These are phyloP conservation scores for Pteropus rufus DNA, from an alignment of 2,797 vertebrate species.

Conservation along the genomic window DNA sequence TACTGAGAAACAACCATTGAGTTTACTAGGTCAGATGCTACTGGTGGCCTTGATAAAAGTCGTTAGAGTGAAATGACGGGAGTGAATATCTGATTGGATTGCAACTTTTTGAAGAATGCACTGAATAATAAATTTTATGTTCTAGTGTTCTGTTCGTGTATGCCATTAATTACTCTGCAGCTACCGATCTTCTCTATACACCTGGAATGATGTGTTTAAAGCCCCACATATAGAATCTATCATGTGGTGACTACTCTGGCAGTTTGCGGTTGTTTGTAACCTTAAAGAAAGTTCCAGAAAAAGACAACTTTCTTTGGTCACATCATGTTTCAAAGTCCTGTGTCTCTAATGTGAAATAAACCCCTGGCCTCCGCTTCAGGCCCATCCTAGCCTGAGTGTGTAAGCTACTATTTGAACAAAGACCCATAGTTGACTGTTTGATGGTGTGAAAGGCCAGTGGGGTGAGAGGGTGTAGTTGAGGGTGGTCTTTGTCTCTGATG, in stretches of 20 bases:
- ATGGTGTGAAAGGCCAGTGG: accelerated
- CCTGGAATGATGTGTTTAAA: neutral
- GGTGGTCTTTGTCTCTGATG: too few relatives aligned
- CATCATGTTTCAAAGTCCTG: neutral
- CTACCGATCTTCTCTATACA: neutral
- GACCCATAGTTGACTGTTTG: neutral
- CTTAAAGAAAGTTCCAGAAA: neutral
- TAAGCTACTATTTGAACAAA: neutral
- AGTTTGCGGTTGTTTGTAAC: neutral
- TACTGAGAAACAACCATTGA: neutral
- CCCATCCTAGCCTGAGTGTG: neutral
- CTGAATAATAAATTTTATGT: neutral
- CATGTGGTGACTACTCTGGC: neutral
- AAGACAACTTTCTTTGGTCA: neutral
- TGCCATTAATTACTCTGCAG: neutral
- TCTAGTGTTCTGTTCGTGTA: accelerated
- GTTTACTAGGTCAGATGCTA: neutral
- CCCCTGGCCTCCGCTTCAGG: neutral
- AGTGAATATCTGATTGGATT: neutral
- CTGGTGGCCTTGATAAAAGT: neutral
- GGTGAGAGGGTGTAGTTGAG: accelerated
- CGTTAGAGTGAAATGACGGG: neutral
- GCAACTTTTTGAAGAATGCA: neutral
- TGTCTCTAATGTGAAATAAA: neutral
- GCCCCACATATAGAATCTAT: neutral